Base-by-base conservation (phyloP, 2,113 vertebrate genomes). In the Phalacrocorax brasilianus region DNA sequence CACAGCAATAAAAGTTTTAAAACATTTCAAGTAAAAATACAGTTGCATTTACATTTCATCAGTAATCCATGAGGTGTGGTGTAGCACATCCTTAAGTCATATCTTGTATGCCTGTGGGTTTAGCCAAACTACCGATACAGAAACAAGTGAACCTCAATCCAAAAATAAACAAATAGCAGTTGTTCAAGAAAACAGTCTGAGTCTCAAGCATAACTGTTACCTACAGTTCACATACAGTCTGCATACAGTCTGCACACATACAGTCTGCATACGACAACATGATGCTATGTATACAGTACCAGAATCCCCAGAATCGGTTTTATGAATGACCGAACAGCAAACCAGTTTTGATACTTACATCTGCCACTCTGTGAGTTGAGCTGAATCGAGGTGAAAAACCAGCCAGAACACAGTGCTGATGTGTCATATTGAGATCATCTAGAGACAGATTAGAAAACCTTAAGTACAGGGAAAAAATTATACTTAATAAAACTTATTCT, bases 371-470 rank as follows among this genome's bases (percentile, higher is more conserved):
- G 97, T 99, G 99, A 22, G 99, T 99, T 24, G 99, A 99, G 97
- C 99, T 99, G 97, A 99, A 99, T 24, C 99, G 98, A 89, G 99
- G 98, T 5, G 97, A 96, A n/a, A 98, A 98, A 75, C 99, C 99
- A 80, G 99, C 99, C 74, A 99, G 98, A 78, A 99, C 99, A 93
- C 99, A 99, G 96, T 99, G 99, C 88, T 99, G 99, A 96, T 99
- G 99, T 49, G 99, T 99, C 93, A 97, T 98, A 96, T 99, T 99
- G 96, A 99, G 98, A 98, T 99, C 98, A 98, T 99, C 99, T 99
- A 94, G 76, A 95, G 59, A 97, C 58, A 98, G 53, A 98, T 88
- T 17, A 96, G n/a, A 72, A 96, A 91, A 95, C 3, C 4, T 59
- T 91, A 33, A 72, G n/a, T 49, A 91, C 70, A 89, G 47, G 44